A percentile compares a stretch with the other conserved stretches of the same genome.
phyloP scores from a whole-genome alignment of 2,888 invertebrate species.

The Lutraria lutraria region DNA sequence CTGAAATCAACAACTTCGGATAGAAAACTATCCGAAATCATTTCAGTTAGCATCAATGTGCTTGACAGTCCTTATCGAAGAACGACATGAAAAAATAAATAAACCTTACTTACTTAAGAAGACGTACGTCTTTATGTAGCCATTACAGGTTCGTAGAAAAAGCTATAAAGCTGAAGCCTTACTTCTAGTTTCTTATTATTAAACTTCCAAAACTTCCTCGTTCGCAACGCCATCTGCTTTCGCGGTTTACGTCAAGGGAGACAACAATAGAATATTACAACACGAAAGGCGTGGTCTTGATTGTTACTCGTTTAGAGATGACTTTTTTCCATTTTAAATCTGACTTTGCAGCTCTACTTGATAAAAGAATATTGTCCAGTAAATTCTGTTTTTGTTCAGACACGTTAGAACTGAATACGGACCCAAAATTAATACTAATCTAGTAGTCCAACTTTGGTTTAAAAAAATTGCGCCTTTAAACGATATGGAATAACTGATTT shows the following conservation, averaged over 20 bases:
- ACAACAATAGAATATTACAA: neutral
- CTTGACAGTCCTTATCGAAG: neutral
- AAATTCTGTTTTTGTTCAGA: no score
- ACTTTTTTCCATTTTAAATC: no score
- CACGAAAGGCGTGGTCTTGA: no score
- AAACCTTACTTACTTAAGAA: neutral
- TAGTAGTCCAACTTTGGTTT: no score
- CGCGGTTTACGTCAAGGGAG: neutral
- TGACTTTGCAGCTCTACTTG: no score
- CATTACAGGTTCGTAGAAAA: neutral
- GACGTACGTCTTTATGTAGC: neutral
- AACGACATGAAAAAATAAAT: neutral
- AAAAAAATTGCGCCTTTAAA: no score
- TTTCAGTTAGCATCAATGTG: neutral
- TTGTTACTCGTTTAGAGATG: no score
- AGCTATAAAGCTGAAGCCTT: neutral
- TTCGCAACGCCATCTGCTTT: slow-evolving; percentile 17
- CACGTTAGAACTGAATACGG: no score
- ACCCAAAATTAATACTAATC: no score
- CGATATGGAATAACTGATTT: no score
- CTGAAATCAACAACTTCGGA: neutral
- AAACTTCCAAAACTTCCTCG: slow-evolving; percentile 33
- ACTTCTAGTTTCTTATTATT: neutral
- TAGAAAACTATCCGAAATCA: slow-evolving; percentile 14
- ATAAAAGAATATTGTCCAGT: no score